These are phyloP conservation scores for Orussus abietinus DNA, from an alignment of 1,140 invertebrate species.

Conservation along the genomic window DNA sequence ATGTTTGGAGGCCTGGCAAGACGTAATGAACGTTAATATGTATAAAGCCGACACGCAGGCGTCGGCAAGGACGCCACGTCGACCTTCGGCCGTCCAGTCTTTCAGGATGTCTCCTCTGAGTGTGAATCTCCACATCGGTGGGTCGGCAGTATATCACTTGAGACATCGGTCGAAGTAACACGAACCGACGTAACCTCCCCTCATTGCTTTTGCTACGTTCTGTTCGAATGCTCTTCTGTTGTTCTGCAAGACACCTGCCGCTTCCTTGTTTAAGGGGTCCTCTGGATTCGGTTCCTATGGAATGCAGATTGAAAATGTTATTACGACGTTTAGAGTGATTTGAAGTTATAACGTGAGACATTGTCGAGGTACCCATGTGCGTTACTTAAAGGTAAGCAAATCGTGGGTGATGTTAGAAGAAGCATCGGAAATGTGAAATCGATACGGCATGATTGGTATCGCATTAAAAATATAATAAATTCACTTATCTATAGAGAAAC, in stretches of 20 bases:
- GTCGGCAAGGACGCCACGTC: constrained; percentile 20
- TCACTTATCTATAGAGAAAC: neutral
- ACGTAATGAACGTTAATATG: constrained; percentile 42
- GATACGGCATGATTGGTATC: too few species aligned
- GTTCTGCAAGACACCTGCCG: constrained; percentile 94
- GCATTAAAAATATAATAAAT: too few species aligned
- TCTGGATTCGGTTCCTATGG: constrained; percentile 95
- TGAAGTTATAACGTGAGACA: too few species aligned
- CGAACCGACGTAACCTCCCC: constrained; percentile 88
- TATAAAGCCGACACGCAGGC: constrained; percentile 36
- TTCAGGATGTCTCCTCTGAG: constrained; percentile 25
- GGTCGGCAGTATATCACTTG: constrained; percentile 69
- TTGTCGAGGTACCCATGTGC: too few species aligned
- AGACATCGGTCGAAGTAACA: constrained; percentile 94
- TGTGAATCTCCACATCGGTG: constrained; percentile 25
- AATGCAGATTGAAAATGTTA: constrained; percentile 11
- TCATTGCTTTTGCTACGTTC: constrained; percentile 94
- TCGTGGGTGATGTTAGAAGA: too few species aligned
- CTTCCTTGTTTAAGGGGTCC: constrained; percentile 98
- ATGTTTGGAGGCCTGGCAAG: constrained; percentile 43
- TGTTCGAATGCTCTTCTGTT: constrained; percentile 93
- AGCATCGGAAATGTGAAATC: too few species aligned
- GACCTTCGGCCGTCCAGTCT: constrained; percentile 28
- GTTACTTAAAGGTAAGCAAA: too few species aligned
- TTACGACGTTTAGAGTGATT: too few species aligned